Evolutionary conservation across 2,888 invertebrate species (phyloP).

Genomic region (Patella depressa): DNA sequence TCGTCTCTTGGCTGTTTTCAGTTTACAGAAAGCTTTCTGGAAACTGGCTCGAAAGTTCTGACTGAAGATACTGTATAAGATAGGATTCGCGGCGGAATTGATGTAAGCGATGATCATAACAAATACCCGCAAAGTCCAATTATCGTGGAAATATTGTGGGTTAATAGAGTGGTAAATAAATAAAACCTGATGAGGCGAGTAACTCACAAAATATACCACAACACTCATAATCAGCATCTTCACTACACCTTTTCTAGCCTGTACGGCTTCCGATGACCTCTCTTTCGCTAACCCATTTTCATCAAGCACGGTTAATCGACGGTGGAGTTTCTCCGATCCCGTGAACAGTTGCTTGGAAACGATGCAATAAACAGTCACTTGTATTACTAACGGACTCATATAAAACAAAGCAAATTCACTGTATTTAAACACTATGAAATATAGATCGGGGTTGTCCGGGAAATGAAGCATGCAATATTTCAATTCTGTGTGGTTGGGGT

Average conservation of each 20-base stretch:
- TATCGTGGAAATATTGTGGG: constrained; percentile 60
- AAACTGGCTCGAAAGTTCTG: constrained; percentile 67
- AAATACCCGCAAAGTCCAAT: constrained; percentile 67
- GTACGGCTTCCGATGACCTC: constrained; percentile 58
- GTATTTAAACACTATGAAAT: constrained; percentile 62
- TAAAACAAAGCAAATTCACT: constrained; percentile 69
- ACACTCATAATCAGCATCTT: constrained; percentile 41
- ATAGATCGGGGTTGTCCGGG: constrained; percentile 48
- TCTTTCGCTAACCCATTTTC: constrained; percentile 51
- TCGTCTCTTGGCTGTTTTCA: constrained; percentile 23
- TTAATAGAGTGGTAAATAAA: constrained; percentile 65
- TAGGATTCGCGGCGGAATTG: constrained; percentile 71
- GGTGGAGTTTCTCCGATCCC: constrained; percentile 59
- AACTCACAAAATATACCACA: constrained; percentile 71
- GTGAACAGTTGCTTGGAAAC: constrained; percentile 67
- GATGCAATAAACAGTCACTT: constrained; percentile 62
- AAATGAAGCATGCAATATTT: constrained; percentile 65
- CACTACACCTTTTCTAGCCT: constrained; percentile 33
- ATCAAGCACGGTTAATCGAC: constrained; percentile 47
- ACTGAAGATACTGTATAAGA: constrained; percentile 70
- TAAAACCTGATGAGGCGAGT: constrained; percentile 72
- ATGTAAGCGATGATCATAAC: constrained; percentile 69
- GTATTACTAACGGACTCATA: constrained; percentile 67
- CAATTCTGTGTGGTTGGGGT: constrained; percentile 46
- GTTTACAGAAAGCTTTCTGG: constrained; percentile 52